Percentiles rank a stretch among this genome's conserved stretches.
These are phyloP conservation scores for Alosa sapidissima DNA, from an alignment of 2,797 vertebrate species.

Conservation along the genomic window DNA sequence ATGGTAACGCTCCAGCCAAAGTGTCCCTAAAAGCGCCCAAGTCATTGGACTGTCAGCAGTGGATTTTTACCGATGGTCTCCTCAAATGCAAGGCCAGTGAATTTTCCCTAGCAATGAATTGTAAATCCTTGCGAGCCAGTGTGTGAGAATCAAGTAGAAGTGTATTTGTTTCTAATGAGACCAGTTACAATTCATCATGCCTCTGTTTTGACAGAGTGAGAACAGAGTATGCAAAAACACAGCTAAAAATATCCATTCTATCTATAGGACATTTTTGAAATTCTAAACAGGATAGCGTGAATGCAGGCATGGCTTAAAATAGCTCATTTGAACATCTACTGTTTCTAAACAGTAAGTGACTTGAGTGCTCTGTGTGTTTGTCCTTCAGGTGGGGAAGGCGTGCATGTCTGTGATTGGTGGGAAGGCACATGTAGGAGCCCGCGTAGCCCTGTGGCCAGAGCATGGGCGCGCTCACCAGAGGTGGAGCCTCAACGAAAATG, in stretches of 20 bases:
- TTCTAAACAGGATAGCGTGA: conserved; percentile 27
- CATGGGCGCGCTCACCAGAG: conserved; percentile 79
- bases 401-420: conserved; percentile 84
- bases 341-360: conserved; percentile 42
- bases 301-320: neutral
- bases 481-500: conserved; percentile 78
- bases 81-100: conserved; percentile 79
- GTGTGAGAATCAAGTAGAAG: neutral
- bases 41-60: conserved; percentile 72
- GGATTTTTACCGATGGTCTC: conserved; percentile 77
- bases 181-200: neutral
- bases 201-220: neutral
- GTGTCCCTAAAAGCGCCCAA: conserved; percentile 64
- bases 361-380: neutral
- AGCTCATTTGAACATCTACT: neutral
- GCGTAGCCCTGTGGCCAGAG: conserved; percentile 81
- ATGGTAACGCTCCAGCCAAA: conserved; percentile 63
- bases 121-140: neutral
- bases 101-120: neutral
- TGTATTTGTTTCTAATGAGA: neutral
- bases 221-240: neutral
- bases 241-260: conserved; percentile 1
- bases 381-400: conserved; percentile 69
- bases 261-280: conserved; percentile 42
- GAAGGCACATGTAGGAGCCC: conserved; percentile 73